Evolutionary conservation across 1,140 invertebrate genomes (phyloP).

Genomic region (Caenorhabditis brenneri): DNA sequence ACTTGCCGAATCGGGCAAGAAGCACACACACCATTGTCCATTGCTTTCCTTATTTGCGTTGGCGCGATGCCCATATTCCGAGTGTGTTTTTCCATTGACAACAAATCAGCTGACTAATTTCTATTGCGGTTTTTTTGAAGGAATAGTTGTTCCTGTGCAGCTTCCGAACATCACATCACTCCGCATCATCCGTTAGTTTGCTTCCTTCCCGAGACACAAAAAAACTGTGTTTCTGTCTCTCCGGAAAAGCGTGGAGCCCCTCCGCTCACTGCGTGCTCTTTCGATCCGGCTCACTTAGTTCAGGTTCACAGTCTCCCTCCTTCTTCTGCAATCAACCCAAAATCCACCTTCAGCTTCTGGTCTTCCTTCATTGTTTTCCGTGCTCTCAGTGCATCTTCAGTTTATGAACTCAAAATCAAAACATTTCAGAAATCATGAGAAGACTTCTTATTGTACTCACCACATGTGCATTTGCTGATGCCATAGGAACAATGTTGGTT

Average conservation of each 20-base stretch:
- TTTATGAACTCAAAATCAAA: too few species aligned
- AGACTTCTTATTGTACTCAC: constrained; percentile 22
- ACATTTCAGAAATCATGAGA: constrained; percentile 21
- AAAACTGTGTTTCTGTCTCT: too few species aligned
- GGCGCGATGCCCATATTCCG: constrained; percentile 35
- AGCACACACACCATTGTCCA: neutral
- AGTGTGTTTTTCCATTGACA: neutral
- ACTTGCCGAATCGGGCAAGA: constrained; percentile 28
- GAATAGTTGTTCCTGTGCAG: constrained; percentile 16
- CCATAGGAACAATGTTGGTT: constrained; percentile 46
- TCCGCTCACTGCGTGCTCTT: constrained; percentile 20
- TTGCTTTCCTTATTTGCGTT: neutral
- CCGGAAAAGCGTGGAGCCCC: constrained; percentile 35
- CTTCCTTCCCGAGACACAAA: neutral
- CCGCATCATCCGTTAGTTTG: constrained; percentile 16
- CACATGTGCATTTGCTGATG: constrained; percentile 38
- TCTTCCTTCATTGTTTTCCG: neutral
- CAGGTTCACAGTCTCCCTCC: neutral
- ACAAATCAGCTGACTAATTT: constrained; percentile 36
- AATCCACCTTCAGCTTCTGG: neutral
- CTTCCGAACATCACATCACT: constrained; percentile 19
- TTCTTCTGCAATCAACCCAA: too few species aligned
- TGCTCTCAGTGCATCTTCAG: neutral
- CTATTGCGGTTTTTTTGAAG: too few species aligned
- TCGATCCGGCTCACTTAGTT: constrained; percentile 23